These are phyloP conservation scores for Penaeus indicus DNA, from an alignment of 1,140 invertebrate species.

Conservation along the genomic window DNA sequence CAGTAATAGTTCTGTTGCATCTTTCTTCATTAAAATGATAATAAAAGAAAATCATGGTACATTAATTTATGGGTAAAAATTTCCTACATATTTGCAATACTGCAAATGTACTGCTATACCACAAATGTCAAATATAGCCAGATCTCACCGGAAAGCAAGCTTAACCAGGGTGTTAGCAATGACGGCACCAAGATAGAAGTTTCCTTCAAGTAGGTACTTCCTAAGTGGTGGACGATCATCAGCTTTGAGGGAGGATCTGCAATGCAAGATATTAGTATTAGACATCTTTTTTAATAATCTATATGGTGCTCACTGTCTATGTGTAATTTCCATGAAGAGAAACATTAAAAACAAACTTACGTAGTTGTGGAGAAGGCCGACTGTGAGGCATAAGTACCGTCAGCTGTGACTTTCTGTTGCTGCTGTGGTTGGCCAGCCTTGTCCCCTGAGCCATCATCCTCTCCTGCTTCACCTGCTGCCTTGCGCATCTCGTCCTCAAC, in stretches of 20 bases:
- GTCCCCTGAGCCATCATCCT: conserved; percentile 73
- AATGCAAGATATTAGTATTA: no score
- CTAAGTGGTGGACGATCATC: conserved; percentile 83
- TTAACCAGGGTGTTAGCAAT: conserved; percentile 93
- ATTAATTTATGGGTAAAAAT: no score
- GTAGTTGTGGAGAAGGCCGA: conserved; percentile 90
- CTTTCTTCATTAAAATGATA: no score
- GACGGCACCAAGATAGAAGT: conserved; percentile 96
- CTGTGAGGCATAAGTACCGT: conserved; percentile 98
- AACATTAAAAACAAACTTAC: conserved; percentile 71
- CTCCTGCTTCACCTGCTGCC: conserved; percentile 77
- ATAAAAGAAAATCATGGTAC: no score
- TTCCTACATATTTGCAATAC: conserved; percentile 4
- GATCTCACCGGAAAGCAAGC: conserved; percentile 81
- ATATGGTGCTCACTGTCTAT: neutral
- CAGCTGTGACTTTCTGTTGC: conserved; percentile 83
- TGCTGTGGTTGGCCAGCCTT: conserved; percentile 64
- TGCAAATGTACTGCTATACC: no score
- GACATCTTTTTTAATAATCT: no score
- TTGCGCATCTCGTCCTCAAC: conserved; percentile 89
- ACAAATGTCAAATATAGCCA: conserved; percentile 31
- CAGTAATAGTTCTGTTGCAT: neutral
- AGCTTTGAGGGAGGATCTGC: conserved; percentile 75
- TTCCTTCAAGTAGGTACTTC: conserved; percentile 92
- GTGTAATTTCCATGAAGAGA: neutral